Conservation (phyloP, 1,140 invertebrate genomes). For the Ladona fulva region DNA sequence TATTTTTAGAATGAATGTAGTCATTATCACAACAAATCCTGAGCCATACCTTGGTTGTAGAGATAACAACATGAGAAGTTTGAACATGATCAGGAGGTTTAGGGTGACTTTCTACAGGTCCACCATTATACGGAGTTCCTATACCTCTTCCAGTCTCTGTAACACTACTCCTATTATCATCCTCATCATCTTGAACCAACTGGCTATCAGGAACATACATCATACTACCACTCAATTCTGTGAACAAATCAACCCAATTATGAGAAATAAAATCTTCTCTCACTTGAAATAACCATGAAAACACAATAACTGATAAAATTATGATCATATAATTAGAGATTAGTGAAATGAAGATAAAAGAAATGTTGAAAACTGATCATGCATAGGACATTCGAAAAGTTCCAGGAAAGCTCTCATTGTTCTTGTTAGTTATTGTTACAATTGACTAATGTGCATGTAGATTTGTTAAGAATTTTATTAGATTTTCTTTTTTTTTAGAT, state of each 20-base stretch:
- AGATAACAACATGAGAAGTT: constrained; percentile 50
- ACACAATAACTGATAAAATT: too few species aligned
- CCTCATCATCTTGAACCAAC: constrained; percentile 73
- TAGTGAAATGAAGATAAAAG: too few species aligned
- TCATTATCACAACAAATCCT: neutral
- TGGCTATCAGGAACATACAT: constrained; percentile 86
- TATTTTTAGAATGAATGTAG: neutral
- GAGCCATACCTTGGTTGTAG: constrained; percentile 48
- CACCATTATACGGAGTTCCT: constrained; percentile 12
- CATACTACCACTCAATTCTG: constrained; percentile 57
- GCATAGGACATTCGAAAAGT: neutral
- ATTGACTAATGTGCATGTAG: too few species aligned
- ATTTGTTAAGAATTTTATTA: too few species aligned
- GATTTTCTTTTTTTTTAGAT: too few species aligned
- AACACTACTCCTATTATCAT: constrained; percentile 35
- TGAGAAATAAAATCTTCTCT: too few species aligned
- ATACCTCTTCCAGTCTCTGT: constrained; percentile 14
- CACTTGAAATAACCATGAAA: constrained; percentile 11
- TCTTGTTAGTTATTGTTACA: too few species aligned
- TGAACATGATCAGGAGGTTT: constrained; percentile 26
- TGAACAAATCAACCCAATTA: constrained; percentile 20
- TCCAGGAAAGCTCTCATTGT: too few species aligned
- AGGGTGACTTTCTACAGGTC: constrained; percentile 24
- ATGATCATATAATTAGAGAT: too few species aligned
- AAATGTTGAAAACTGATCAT: neutral